Percentiles rank a stretch among this genome's conserved stretches.
Conservation (phyloP, 2,888 invertebrate genomes). For the Drosophila stalkeri region DNA sequence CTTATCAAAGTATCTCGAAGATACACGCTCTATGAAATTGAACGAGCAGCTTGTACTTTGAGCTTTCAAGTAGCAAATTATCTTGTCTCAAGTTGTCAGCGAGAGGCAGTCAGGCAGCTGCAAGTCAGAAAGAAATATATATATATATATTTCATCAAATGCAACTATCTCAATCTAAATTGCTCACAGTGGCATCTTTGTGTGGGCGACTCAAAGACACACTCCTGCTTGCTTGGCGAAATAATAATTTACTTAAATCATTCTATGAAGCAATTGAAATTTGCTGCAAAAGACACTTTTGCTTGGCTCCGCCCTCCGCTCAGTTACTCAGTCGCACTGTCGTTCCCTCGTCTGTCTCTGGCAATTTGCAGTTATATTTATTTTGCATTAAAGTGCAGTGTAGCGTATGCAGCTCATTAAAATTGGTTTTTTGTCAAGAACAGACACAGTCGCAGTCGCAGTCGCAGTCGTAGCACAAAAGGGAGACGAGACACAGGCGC, state of each 20-base stretch:
- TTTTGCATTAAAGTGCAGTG: constrained; percentile 78
- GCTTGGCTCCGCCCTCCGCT: constrained; percentile 13
- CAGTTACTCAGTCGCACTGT: background rate
- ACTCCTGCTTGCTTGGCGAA: constrained; percentile 40
- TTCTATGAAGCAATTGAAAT: constrained; percentile 18
- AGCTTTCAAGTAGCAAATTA: constrained; percentile 76
- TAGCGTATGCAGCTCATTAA: constrained; percentile 75
- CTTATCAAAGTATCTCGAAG: constrained; percentile 41
- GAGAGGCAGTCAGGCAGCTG: constrained; percentile 46
- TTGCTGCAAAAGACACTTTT: constrained; percentile 56
- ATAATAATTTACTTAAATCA: constrained; percentile 51
- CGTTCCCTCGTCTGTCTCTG: constrained; percentile 2
- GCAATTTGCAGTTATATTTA: constrained; percentile 67
- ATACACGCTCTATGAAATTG: constrained; percentile 42
- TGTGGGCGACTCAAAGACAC: constrained; percentile 29
- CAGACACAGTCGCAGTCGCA: constrained; percentile 6
- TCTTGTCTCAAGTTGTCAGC: constrained; percentile 79
- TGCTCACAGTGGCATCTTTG: constrained; percentile 33
- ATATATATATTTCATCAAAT: constrained; percentile 56
- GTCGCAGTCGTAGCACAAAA: constrained; percentile 1
- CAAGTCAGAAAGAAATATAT: constrained; percentile 17
- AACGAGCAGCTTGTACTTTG: constrained; percentile 38
- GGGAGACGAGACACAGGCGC: constrained; percentile 13
- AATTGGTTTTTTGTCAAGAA: constrained; percentile 65
- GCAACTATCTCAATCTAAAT: constrained; percentile 43